Percentiles rank a stretch among this genome's conserved stretches.
Conservation (phyloP, 2,888 invertebrate species). For the Crossocerus cetratus region DNA sequence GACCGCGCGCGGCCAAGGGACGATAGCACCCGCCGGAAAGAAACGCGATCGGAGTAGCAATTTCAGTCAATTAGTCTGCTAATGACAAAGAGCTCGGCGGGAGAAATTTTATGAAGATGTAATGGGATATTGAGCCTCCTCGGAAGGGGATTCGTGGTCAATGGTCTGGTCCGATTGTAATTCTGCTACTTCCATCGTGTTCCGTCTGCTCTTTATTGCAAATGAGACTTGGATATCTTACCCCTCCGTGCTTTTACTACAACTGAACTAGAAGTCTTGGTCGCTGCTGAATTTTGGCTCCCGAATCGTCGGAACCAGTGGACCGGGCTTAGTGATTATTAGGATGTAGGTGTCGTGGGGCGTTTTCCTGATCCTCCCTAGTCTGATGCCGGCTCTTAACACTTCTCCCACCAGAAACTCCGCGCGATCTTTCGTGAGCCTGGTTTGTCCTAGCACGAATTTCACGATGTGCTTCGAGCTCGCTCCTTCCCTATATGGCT, state of each 20-base stretch:
- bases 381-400: conserved; percentile 64
- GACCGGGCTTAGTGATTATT: conserved; percentile 37
- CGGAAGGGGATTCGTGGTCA: no score
- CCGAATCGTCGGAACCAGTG: conserved; percentile 49
- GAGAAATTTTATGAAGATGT: no score
- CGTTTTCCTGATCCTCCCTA: conserved; percentile 65
- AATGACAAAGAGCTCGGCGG: not conserved
- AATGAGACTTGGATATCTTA: not conserved
- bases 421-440: conserved; percentile 61
- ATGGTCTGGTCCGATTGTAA: no score
- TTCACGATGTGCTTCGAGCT: conserved; percentile 66
- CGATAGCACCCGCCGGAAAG: no score
- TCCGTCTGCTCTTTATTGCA: no score
- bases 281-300: conserved; percentile 60
- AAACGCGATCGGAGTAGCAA: not conserved
- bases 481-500: conserved; percentile 58
- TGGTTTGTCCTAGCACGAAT: conserved; percentile 66
- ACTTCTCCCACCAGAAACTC: conserved; percentile 64
- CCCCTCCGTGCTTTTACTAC: not conserved
- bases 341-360: conserved; percentile 61
- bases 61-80: conserved; percentile 3
- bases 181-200: no score
- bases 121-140: no score
- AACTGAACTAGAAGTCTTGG: conserved; percentile 20
- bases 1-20: no score